Evolutionary conservation across 2,888 invertebrate species (phyloP), one percentile per base, ranked within the genome.

Genomic region (Polydrusus tereticollis): DNA sequence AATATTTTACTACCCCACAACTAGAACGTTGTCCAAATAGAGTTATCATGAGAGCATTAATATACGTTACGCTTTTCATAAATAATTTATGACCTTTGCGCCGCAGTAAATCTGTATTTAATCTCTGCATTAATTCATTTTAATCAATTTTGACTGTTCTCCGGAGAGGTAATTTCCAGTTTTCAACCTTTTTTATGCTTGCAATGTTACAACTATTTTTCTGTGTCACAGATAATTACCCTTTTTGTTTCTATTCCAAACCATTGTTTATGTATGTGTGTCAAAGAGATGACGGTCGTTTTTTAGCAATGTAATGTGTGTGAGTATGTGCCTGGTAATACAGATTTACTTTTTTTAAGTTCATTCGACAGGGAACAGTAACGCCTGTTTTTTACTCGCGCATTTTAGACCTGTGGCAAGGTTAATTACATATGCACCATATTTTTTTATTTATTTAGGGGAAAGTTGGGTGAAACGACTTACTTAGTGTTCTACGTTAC

Each of bases 51-150:
- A 60, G 50, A 59, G 23, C 68, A 68, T 68, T 68, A 68, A 68
- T 68, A 68, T 36, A 33, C 60, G 68, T 68, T 68, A 68, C 38
- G 68, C 59, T 68, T 68, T 68, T 52, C 47, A 50, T 60, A 68
- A 50, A 68, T 68, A 68, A 68, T 68, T 68, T 68, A 68, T 68
- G n/a, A 50, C 50, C 26, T 59, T 52, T 60, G 38, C 52, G 38
- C 68, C 47, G 33, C 60, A 68, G 50, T 59, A 68, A 50, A 68
- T 68, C 60, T 59, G 52, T 50, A 60, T 68, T 68, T 59, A 60
- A 68, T 50, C 41, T 52, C 60, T 29, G 68, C 60, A 68, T 68
- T 68, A 52, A 60, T 60, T 60, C 68, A 60, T 60, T 68, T 50
- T 68, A 68, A 68, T 68, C 60, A 50, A 68, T 68, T 68, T 38